A percentile compares a stretch with the other conserved stretches of the same genome.
phyloP scores from a whole-genome alignment of 1,140 invertebrate species.

The Cyclina sinensis region DNA sequence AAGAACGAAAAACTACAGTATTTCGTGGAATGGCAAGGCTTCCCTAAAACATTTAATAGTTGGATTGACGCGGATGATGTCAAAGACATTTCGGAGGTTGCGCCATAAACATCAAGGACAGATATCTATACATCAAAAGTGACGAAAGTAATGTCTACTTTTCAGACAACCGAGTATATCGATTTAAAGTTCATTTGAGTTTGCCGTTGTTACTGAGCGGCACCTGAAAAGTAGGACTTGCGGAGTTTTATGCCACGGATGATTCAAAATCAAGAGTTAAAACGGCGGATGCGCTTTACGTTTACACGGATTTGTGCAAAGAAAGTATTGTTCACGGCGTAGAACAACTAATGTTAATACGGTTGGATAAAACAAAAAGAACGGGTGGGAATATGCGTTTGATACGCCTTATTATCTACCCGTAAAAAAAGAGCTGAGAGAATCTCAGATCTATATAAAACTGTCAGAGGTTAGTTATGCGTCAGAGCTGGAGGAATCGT shows the following conservation, averaged over 20 bases:
- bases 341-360: constrained; percentile 30
- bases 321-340: constrained; percentile 44
- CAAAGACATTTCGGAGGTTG: neutral
- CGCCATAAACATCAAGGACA: neutral
- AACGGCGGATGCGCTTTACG: neutral
- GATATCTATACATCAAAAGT: constrained; percentile 57
- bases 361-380: constrained; percentile 21
- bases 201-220: neutral
- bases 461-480: neutral
- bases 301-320: constrained; percentile 42
- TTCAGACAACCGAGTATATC: constrained; percentile 27
- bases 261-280: constrained; percentile 4
- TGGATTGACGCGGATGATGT: constrained; percentile 33
- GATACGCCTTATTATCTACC: constrained; percentile 37
- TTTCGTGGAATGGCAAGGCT: constrained; percentile 44
- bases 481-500: constrained; percentile 7
- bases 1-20: constrained; percentile 36
- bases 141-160: constrained; percentile 35
- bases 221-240: neutral
- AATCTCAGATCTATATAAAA: constrained; percentile 54
- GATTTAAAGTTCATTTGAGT: constrained; percentile 32
- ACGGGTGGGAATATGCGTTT: constrained; percentile 26
- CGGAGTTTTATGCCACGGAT: constrained; percentile 18
- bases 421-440: constrained; percentile 44
- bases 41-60: constrained; percentile 8